phyloP scores from a whole-genome alignment of 2,888 invertebrate species.

The Nephrocerus scutellatus region DNA sequence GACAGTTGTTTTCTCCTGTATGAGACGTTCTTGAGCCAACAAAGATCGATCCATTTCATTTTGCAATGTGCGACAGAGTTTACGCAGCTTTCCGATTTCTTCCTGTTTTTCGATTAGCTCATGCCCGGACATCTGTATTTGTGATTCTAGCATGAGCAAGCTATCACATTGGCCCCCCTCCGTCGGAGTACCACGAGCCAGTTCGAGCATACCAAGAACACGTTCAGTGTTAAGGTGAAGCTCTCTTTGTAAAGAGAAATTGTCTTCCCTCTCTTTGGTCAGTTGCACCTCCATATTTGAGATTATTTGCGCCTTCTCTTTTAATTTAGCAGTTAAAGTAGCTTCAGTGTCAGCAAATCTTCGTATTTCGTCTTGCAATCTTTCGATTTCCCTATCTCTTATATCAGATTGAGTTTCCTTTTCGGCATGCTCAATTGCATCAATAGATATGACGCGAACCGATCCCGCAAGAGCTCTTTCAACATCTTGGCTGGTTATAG shows the following conservation, averaged over 20 bases:
- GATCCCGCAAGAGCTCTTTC: slow-evolving; percentile 64
- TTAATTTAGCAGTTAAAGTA: slow-evolving; percentile 52
- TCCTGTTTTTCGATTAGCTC: slow-evolving; percentile 67
- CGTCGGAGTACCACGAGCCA: slow-evolving; percentile 47
- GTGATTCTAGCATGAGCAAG: slow-evolving; percentile 66
- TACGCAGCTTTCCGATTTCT: slow-evolving; percentile 65
- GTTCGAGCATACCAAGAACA: slow-evolving; percentile 56
- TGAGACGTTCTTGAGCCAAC: slow-evolving; percentile 58
- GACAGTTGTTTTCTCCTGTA: slow-evolving; percentile 68
- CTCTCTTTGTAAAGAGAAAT: slow-evolving; percentile 67
- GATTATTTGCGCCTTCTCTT: slow-evolving; percentile 47
- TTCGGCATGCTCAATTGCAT: slow-evolving; percentile 50
- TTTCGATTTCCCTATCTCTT: slow-evolving; percentile 58
- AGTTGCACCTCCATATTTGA: slow-evolving; percentile 55
- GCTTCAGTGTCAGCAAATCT: slow-evolving; percentile 56
- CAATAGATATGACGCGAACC: slow-evolving; percentile 33
- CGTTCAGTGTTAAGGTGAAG: slow-evolving; percentile 67
- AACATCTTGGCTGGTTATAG: slow-evolving; percentile 63
- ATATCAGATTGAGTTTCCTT: slow-evolving; percentile 60
- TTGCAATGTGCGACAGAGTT: slow-evolving; percentile 64
- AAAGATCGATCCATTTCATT: slow-evolving; percentile 62
- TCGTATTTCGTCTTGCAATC: slow-evolving; percentile 55
- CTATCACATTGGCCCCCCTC: slow-evolving; percentile 62
- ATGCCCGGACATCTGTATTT: slow-evolving; percentile 67
- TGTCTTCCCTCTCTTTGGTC: slow-evolving; percentile 63